Base-by-base conservation (phyloP, 2,888 invertebrate genomes). In the Himalopsyche anomala region DNA sequence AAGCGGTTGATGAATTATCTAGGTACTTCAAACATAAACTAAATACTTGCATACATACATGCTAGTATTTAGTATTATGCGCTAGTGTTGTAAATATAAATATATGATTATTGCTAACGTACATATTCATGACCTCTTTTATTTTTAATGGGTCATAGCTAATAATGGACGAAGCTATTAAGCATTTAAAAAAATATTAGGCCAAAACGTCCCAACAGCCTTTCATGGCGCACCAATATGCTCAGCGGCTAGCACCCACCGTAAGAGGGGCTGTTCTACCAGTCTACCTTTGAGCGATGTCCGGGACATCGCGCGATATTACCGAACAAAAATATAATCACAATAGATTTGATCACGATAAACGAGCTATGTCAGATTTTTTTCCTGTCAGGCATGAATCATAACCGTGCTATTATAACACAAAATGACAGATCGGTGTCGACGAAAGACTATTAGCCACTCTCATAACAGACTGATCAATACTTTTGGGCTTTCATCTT, bases 231-330 rank as follows among this genome's bases (percentile, higher is more conserved):
- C 62, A 62, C 19, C 62, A 62, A 62, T 28, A 28, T 5, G 62
- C 28, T 62, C 62, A 19, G 19, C 45, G 3, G 12, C 28, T 51
- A 51, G 11, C 51, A 45, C 28, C 28, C 51, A 69, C 36, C 69
- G 17, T 56, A 15, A 12, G 51, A 45, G 54, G 38, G 83, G 83
- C 36, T 38, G 83, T 17, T 38, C 9, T 69, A 19, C n/a, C 83
- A 28, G 36, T 56, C 62, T 19, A 62, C 19, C n/a, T 19, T 19
- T 8, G 28, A 19, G 62, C 62, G 62, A 62, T 62, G 19, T 62
- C 62, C 62, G 62, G 11, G 62, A 62, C 62, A 15, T 62, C 62
- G 62, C 62, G 62, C 62, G 19, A 62, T 62, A 62, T 62, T 62
- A 19, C 62, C 19, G 28, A 62, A 62, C 19, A n/a, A 8, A 62